Conservation (phyloP, 2,888 invertebrate species). For the Salpingus planirostris region DNA sequence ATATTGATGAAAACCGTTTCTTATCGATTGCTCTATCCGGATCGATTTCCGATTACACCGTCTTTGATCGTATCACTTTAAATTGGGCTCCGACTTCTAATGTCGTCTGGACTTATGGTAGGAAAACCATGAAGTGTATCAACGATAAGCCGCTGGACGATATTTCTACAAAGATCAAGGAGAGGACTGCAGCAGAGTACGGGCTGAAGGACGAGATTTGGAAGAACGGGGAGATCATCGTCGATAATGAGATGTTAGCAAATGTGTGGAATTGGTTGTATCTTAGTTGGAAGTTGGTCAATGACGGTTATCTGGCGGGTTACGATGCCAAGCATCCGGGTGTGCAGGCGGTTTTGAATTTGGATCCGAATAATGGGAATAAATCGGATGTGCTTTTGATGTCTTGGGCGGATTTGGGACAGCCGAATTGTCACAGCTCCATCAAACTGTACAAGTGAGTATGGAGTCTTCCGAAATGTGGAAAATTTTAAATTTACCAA, state of each 20-base stretch:
- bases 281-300: constrained; percentile 58
- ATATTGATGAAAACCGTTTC: constrained; percentile 66
- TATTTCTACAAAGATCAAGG: constrained; percentile 64
- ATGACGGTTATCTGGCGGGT: constrained; percentile 54
- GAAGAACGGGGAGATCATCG: constrained; percentile 71
- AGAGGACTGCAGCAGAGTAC: constrained; percentile 63
- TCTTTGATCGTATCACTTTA: constrained; percentile 73
- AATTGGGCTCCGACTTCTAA: constrained; percentile 69
- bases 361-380: constrained; percentile 39
- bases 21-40: constrained; percentile 57
- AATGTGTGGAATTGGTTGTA: constrained; percentile 81
- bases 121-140: constrained; percentile 53
- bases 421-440: constrained; percentile 42
- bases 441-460: constrained; percentile 49
- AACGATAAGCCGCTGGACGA: constrained; percentile 50
- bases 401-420: constrained; percentile 58
- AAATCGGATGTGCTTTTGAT: constrained; percentile 55
- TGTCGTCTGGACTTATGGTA: constrained; percentile 68
- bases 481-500: constrained; percentile 1
- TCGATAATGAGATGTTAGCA: constrained; percentile 64
- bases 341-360: constrained; percentile 47
- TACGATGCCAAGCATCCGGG: constrained; percentile 56
- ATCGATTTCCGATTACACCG: constrained; percentile 61
- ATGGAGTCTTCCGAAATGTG: background rate
- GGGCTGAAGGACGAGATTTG: constrained; percentile 71